These are phyloP conservation scores for Hyposoter didymator DNA, from an alignment of 2,888 invertebrate genomes.

Conservation along the genomic window DNA sequence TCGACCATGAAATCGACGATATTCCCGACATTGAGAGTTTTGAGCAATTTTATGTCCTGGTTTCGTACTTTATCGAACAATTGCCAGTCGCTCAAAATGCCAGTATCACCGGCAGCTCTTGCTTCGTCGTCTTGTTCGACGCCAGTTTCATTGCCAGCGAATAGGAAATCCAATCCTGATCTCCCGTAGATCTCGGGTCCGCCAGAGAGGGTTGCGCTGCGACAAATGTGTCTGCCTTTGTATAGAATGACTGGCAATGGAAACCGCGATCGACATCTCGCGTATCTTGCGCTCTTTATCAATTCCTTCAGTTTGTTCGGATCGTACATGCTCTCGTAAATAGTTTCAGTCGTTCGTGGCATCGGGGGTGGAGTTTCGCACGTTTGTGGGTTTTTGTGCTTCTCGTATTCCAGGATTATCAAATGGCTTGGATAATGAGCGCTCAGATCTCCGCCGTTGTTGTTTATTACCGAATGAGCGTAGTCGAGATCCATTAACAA, in stretches of 20 bases:
- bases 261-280: conserved; percentile 91
- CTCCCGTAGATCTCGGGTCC: conserved; percentile 91
- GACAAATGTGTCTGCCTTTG: conserved; percentile 90
- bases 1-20: conserved; percentile 94
- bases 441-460: conserved; percentile 88
- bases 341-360: conserved; percentile 84
- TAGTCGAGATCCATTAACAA: conserved; percentile 89
- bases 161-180: conserved; percentile 87
- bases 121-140: conserved; percentile 75
- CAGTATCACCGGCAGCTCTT: conserved; percentile 74
- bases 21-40: conserved; percentile 89
- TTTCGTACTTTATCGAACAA: conserved; percentile 88
- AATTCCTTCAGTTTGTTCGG: conserved; percentile 87
- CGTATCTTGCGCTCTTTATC: conserved; percentile 89
- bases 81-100: conserved; percentile 84
- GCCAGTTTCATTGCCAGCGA: conserved; percentile 82
- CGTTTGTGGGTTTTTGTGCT: conserved; percentile 77
- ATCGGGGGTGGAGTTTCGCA: conserved; percentile 78
- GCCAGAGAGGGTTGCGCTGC: conserved; percentile 91
- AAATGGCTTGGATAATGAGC: conserved; percentile 90
- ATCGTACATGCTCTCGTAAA: conserved; percentile 87
- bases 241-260: conserved; percentile 91
- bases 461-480: conserved; percentile 87
- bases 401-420: conserved; percentile 87
- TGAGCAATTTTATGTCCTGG: conserved; percentile 89